Percentiles rank a stretch among this genome's conserved stretches.
phyloP scores from a whole-genome alignment of 2,888 invertebrate species.

The Atethmia centrago region DNA sequence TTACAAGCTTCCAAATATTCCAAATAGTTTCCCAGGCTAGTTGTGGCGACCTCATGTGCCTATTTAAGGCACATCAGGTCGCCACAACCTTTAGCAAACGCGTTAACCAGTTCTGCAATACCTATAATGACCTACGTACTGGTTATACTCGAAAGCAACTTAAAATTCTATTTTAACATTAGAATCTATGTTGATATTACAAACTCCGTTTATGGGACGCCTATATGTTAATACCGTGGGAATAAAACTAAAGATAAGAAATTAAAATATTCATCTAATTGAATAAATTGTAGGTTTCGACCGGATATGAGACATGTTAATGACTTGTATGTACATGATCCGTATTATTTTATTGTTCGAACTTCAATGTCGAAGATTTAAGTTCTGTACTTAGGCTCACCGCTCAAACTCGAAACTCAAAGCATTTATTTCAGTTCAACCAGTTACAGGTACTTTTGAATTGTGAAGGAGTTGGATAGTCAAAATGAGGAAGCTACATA shows the following conservation, averaged over 20 bases:
- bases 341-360: constrained; percentile 30
- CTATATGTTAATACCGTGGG: constrained; percentile 39
- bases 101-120: background rate
- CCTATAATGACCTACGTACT: background rate
- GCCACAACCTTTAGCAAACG: background rate
- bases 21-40: background rate
- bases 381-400: background rate
- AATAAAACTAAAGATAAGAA: constrained; percentile 25
- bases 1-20: background rate
- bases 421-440: background rate
- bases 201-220: background rate
- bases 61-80: background rate
- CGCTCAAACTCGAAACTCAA: background rate
- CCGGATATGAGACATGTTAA: constrained; percentile 17
- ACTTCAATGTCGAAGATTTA: background rate
- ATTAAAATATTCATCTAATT: constrained; percentile 37
- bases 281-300: constrained; percentile 23
- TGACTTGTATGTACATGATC: constrained; percentile 1
- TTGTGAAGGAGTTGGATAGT: background rate
- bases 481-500: background rate
- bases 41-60: too few relatives aligned
- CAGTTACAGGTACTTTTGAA: background rate
- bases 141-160: background rate
- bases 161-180: constrained; percentile 4
- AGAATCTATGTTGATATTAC: constrained; percentile 28